Base-by-base conservation (phyloP, 2,888 invertebrate genomes). In the Antheraea yamamai region DNA sequence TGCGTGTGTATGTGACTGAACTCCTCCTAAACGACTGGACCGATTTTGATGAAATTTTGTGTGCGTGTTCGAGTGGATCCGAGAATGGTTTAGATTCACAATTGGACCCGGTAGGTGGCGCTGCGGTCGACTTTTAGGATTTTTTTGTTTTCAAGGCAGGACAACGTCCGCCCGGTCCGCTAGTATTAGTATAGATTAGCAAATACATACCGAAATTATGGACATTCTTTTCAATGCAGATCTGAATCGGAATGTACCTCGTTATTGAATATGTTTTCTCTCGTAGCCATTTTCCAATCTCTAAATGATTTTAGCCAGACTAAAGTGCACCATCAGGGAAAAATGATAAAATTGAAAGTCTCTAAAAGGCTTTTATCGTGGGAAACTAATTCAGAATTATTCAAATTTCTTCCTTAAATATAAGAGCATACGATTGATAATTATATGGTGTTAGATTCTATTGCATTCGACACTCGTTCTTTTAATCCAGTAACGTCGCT, bases 361-460 rank as follows among this genome's bases (percentile, higher is more conserved):
- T 66, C 64, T 16, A 30, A 66, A 66, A 66, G 16, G 16, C 16
- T 30, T 66, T 66, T 30, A 30, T 30, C 26, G 4, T 16, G 26
- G 20, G 26, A 66, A 26, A 16, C 16, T 4, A 66, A 4, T 4
- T 66, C 16, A 26, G 14, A 30, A 1, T 4, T 66, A 30, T 26
- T 66, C 26, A 30, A 66, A 66, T 30, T 26, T 66, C 64, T 30
- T 6, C 16, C 26, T 30, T 66, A 66, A 16, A 16, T 6, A 6
- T 18, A 14, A 26, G 1, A 26, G 2, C 2, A 26, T 66, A 66
- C 12, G 26, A 30, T 66, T 14, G 30, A 66, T 16, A 30, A 66
- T 30, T 66, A 4, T 16, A 39, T 76, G 77, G 80, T 85, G 87
- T 88, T 87, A 83, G 82, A 84, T 85, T 84, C 80, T 52, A 66